Evolutionary conservation across 53 echinoderm and acorn worm genomes (phyloP).

Genomic region (Zoroaster sp.): DNA sequence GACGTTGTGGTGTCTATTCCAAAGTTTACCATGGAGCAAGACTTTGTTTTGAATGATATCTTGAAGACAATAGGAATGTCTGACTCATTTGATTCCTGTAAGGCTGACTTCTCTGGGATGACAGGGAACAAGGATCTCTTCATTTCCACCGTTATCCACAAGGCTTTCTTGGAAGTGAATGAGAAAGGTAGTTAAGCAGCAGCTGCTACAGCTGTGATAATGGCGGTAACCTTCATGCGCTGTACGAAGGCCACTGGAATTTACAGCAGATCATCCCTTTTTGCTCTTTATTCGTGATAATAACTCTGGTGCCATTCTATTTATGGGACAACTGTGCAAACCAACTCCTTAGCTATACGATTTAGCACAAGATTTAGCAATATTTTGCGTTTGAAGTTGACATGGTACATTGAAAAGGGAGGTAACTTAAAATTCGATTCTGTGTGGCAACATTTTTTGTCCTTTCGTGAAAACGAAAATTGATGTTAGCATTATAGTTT

Average conservation of each 20-base stretch:
- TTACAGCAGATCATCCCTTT: slow-evolving; percentile 76
- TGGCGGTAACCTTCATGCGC: not conserved
- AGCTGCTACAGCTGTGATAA: slow-evolving; percentile 64
- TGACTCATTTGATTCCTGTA: slow-evolving; percentile 33
- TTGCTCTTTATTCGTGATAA: slow-evolving; percentile 66
- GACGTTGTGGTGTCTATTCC: slow-evolving; percentile 15
- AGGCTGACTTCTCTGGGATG: slow-evolving; percentile 68
- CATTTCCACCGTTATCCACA: slow-evolving; percentile 58
- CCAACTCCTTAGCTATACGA: not conserved
- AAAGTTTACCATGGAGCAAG: slow-evolving; percentile 39
- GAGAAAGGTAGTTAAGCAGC: slow-evolving; percentile 74
- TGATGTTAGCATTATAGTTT: no score
- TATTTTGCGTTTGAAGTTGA: no score
- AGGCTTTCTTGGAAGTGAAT: slow-evolving; percentile 68
- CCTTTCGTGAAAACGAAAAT: not conserved
- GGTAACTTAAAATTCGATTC: not conserved
- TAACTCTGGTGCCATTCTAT: slow-evolving; percentile 46
- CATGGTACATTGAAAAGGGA: not conserved
- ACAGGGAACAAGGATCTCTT: slow-evolving; percentile 37
- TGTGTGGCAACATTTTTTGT: not conserved
- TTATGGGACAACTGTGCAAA: slow-evolving; percentile 58
- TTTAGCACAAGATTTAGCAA: no score
- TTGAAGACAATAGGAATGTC: slow-evolving; percentile 56
- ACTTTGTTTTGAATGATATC: slow-evolving; percentile 48
- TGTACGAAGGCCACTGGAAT: not conserved